Base-by-base conservation (phyloP, 2,888 invertebrate genomes). In the Apotomis capreana region DNA sequence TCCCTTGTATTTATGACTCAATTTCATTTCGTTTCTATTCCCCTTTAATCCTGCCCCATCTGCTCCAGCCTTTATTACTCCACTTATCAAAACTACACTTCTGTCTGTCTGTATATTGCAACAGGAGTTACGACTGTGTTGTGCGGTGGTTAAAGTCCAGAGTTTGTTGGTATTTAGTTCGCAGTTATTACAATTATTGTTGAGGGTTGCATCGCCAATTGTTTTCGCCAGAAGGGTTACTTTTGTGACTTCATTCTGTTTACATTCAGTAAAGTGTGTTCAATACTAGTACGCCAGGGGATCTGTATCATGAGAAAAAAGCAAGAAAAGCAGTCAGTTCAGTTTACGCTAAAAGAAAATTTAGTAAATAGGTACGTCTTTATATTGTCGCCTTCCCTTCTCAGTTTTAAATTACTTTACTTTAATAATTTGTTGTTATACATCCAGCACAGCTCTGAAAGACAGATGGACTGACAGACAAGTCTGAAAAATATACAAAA, bases 1-100 rank as follows among this genome's bases (percentile, higher is more conserved):
- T 49, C 49, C 46, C 62, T 37, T 57, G 55, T 59, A 59, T 70
- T 74, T 70, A 73, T 71, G 70, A 60, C 65, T 70, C 63, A 69
- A 68, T 70, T 76, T 75, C 74, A 75, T 76, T 75, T 68, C 68
- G 64, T 68, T 69, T 72, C 64, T 68, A 70, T 72, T 65, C 10
- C 51, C 49, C 36, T 10, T 62, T 62, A 61, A 62, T 62, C 62
- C 69, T 13, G 69, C 15, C 55, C 55, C 69, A 69, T 54, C 69
- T 62, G 62, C 46, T 36, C 49, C 62, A 44, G 46, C 49, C 61
- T 69, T 61, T 69, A 69, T 62, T 62, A 49, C 69, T 15, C 55
- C 57, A 69, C 69, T 62, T 62, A 62, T 69, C 69, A 69, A 69
- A 69, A 62, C 55, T 49, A 57, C 55, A 15, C 40, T 40, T 58